Base-by-base conservation (phyloP, 2,113 vertebrate species). In the Ceyx margarethae region DNA sequence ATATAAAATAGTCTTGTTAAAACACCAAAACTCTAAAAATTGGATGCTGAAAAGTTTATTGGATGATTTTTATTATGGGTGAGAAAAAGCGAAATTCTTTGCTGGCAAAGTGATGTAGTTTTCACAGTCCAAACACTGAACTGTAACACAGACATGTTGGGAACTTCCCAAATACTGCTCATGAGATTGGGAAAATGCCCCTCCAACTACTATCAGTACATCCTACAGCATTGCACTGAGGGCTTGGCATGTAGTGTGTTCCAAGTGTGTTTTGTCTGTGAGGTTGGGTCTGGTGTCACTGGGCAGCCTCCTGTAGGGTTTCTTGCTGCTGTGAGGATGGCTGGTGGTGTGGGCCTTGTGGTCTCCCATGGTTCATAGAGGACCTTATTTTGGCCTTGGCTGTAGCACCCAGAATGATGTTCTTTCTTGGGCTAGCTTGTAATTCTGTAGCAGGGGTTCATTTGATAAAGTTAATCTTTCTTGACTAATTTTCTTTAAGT, bases 271-370 rank as follows among this genome's bases (percentile, higher is more conserved):
- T 56, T 46, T 48, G 29, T 21, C 4, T 46, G 40, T 33, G 58
- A 46, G 51, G 10, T 45, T 86, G 60, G 35, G 19, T 58, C 84
- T 85, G 66, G 51, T 66, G 51, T 22, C 42, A 25, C 22, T 46
- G 57, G 64, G 40, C 1, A 78, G 37, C 11, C 18, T 65, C 37
- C n/a, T 35, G 53, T 1, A 2, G 18, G 51, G 45, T 48, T 45
- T 45, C 28, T 37, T 5, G 1, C 28, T 1, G 2, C 51, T 48
- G 33, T 23, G 0, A 60, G 50, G 37, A 11, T 40, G 73, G 15
- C n/a, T 85, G 79, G 25, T 78, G 53, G 5, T 21, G 8, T 25
- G 51, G 35, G 9, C 31, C 42, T 29, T 15, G 21, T 10, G 37
- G 20, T 11, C 28, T 33, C 61, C 28, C 12, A 0, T 1, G 3